Conservation (phyloP, 1,140 invertebrate genomes). For the Capitella teleta region DNA sequence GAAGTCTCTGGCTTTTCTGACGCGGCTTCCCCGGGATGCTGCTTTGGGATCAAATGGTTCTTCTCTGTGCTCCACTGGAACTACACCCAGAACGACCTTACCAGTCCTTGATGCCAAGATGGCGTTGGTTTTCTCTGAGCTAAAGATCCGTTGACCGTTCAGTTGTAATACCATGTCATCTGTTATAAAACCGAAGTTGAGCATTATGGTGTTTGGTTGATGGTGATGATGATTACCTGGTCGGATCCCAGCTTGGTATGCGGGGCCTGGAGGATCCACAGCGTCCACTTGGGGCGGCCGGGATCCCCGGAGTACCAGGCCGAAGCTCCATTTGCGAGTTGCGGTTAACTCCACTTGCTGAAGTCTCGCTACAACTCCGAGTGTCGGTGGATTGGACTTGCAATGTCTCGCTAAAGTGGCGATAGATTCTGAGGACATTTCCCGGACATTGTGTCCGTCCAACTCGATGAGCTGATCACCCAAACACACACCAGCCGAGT, state of each 20-base stretch:
- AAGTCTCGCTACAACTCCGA: conserved; percentile 32
- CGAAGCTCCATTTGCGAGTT: conserved; percentile 18
- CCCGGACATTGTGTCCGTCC: conserved; percentile 32
- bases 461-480: conserved; percentile 39
- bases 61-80: conserved; percentile 18
- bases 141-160: conserved; percentile 19
- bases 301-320: conserved; percentile 21
- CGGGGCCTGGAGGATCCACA: conserved; percentile 27
- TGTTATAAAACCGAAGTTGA: conserved; percentile 14
- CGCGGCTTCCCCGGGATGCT: background rate
- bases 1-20: conserved; percentile 22
- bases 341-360: conserved; percentile 17
- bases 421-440: conserved; percentile 26
- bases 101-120: conserved; percentile 18
- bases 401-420: conserved; percentile 25
- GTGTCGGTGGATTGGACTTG: conserved; percentile 19
- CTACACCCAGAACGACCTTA: conserved; percentile 19
- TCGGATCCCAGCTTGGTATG: conserved; percentile 26
- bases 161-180: conserved; percentile 35
- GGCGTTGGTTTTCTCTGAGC: conserved; percentile 15
- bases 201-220: no score
- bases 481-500: conserved; percentile 27
- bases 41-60: background rate
- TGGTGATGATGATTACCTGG: no score
- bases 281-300: conserved; percentile 23